phyloP scores from a whole-genome alignment of 2,113 vertebrate species.

The Bagarius yarrelli region DNA sequence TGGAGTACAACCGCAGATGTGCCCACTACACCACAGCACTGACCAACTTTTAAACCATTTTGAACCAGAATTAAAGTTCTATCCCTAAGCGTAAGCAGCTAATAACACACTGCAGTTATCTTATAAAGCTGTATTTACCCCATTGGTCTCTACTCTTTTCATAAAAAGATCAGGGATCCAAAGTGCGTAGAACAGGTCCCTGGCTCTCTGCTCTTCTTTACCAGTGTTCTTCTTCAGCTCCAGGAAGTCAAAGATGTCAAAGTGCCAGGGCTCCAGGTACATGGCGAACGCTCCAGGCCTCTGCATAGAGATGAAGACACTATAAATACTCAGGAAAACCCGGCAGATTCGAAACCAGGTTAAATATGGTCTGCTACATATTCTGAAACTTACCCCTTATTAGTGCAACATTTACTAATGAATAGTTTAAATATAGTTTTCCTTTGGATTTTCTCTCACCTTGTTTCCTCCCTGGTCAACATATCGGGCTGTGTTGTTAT shows the following conservation, averaged over 20 bases:
- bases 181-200: conserved; percentile 92
- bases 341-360: neutral
- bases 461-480: conserved; percentile 98
- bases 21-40: too few relatives aligned
- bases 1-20: too few relatives aligned
- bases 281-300: conserved; percentile 95
- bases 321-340: neutral
- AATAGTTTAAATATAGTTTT: neutral
- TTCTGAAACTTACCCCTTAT: neutral
- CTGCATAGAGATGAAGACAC: conserved; percentile 59
- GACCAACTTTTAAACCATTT: neutral
- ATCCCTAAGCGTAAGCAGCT: neutral
- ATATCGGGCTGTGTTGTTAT: conserved; percentile 96
- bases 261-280: conserved; percentile 95
- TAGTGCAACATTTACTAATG: too few relatives aligned
- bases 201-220: conserved; percentile 93
- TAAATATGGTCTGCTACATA: neutral
- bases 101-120: neutral
- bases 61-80: neutral
- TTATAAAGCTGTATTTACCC: conserved; percentile 66
- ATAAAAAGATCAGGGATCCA: conserved; percentile 99
- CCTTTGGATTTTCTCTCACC: conserved; percentile 64
- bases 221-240: conserved; percentile 98
- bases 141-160: conserved; percentile 92
- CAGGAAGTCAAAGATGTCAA: conserved; percentile 92